Base-by-base conservation (phyloP, 2,888 invertebrate genomes). In the Acholoe squamosa region DNA sequence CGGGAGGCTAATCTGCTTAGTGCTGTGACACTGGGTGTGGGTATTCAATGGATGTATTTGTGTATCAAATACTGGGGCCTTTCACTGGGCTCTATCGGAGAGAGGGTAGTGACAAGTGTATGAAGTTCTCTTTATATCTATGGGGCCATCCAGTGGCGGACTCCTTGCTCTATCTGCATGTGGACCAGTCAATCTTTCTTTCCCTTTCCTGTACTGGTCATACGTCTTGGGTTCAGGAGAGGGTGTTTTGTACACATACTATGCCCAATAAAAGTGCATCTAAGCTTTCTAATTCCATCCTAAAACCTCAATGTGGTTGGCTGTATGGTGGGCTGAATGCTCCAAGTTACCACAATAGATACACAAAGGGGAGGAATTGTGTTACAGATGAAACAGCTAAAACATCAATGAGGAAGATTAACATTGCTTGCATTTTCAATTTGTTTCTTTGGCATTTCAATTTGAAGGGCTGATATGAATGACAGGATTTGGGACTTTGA, bases 61-160 rank as follows among this genome's bases (percentile, higher is more conserved):
- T 86, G 86, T 86, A 86, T 86, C 86, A 86, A 86, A 86, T 86
- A 86, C 86, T 51, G 31, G 52, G 25, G 84, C 19, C 14, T 84
- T 84, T 84, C 54, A 86, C 51, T 52, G 56, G 25, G 25, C 10
- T 54, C 52, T 52, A 80, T 80, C 34, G 33, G 43, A 43, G 43
- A 43, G 19, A 5, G 80, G 43, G 14, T n/a, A 80, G 19, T 80
- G 80, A 33, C 80, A 43, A 71, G 80, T 43, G 33, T 80, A 80
- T 80, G 80, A n/a, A 80, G 80, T 80, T 34, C 34, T 80, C 43
- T 33, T 43, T 33, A 16, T 14, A 33, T 14, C 34, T 80, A 14
- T 80, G 43, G 22, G 22, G 12, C 16, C 12, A 61, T 61, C 61
- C 10, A 19, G 19, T 19, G 12, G 12, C 54, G 12, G 10, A 10